phyloP scores from a whole-genome alignment of 2,888 invertebrate species.

The Drosophila barbarae region DNA sequence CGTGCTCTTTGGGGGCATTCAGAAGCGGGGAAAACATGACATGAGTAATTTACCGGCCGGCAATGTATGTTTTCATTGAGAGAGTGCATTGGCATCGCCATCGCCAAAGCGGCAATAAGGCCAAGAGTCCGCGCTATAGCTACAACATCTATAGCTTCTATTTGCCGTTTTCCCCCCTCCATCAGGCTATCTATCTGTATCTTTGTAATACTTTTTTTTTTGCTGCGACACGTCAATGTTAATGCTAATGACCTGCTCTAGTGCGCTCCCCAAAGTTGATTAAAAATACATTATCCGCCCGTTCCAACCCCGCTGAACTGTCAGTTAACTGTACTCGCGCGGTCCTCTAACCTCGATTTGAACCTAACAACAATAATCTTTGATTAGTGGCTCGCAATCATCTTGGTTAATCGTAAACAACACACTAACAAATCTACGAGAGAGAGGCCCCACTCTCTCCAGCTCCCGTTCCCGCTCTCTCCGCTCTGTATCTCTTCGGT shows the following conservation, averaged over 20 bases:
- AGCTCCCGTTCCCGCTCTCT: constrained; percentile 11
- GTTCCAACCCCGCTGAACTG: constrained; percentile 4
- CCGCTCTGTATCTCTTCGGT: constrained; percentile 20
- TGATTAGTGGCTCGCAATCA: constrained; percentile 68
- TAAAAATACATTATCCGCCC: constrained; percentile 40
- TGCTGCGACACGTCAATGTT: constrained; percentile 30
- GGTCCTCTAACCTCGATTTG: constrained; percentile 66
- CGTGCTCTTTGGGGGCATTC: constrained; percentile 10
- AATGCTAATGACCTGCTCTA: constrained; percentile 45
- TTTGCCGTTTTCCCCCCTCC: background rate
- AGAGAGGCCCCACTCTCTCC: constrained; percentile 30
- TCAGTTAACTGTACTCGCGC: constrained; percentile 56
- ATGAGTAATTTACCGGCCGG: constrained; percentile 61
- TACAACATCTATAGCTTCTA: constrained; percentile 10
- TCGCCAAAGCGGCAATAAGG: constrained; percentile 20
- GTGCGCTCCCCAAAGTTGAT: constrained; percentile 25
- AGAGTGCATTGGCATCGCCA: constrained; percentile 33
- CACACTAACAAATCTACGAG: constrained; percentile 35
- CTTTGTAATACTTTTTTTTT: constrained; percentile 10
- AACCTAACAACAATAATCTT: constrained; percentile 71
- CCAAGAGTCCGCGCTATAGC: constrained; percentile 18
- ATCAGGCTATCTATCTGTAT: constrained; percentile 6
- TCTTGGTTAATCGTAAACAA: constrained; percentile 73
- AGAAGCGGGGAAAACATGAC: constrained; percentile 12
- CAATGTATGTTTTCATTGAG: constrained; percentile 64